Evolutionary conservation across 2,888 invertebrate genomes (phyloP).

Genomic region (Catocala sponsa): DNA sequence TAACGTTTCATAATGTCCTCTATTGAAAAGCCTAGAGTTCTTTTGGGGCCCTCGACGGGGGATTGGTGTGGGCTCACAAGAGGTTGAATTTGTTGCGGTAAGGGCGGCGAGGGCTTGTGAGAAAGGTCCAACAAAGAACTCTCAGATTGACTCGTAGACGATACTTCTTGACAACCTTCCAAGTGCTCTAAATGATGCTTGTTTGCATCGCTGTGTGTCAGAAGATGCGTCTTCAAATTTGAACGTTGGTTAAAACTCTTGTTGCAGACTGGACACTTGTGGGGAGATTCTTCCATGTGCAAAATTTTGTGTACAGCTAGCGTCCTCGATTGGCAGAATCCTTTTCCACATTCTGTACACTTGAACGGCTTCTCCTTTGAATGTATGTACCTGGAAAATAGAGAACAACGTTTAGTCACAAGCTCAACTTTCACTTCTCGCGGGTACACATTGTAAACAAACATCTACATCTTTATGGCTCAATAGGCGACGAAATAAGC

Average conservation of each 20-base stretch:
- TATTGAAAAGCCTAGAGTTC: constrained; percentile 93
- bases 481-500: constrained; percentile 65
- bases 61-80: constrained; percentile 70
- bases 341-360: constrained; percentile 98
- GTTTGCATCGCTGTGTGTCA: constrained; percentile 93
- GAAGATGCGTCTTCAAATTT: constrained; percentile 96
- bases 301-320: constrained; percentile 98
- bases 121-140: constrained; percentile 88
- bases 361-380: constrained; percentile 99
- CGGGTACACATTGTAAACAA: constrained; percentile 67
- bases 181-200: constrained; percentile 83
- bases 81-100: constrained; percentile 64
- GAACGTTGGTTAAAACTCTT: constrained; percentile 97
- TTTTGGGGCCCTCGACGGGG: constrained; percentile 77
- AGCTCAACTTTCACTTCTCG: constrained; percentile 65
- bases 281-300: constrained; percentile 97
- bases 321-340: constrained; percentile 99
- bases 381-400: constrained; percentile 95
- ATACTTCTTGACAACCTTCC: constrained; percentile 85
- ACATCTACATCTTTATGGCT: constrained; percentile 64
- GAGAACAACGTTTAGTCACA: constrained; percentile 65
- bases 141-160: constrained; percentile 84
- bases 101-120: constrained; percentile 81
- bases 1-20: constrained; percentile 96
- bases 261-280: constrained; percentile 96